Conservation (phyloP, 2,797 vertebrate genomes). For the Typhlichthys subterraneus region DNA sequence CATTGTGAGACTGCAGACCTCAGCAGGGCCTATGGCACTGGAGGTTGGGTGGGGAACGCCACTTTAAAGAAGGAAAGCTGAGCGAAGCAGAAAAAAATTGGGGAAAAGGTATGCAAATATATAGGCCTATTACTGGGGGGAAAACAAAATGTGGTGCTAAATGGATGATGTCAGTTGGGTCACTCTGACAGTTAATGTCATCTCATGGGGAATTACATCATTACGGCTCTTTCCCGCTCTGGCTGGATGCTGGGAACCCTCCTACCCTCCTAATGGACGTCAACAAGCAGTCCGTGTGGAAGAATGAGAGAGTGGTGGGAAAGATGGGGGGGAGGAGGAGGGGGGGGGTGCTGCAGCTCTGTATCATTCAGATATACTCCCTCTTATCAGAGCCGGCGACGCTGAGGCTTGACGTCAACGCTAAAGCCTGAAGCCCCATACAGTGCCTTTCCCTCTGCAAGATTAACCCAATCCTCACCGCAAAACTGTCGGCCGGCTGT, state of each 20-base stretch:
- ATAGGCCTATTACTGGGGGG: conserved; percentile 63
- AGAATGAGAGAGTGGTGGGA: conserved; percentile 36
- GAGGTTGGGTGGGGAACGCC: conserved; percentile 32
- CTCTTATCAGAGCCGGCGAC: conserved; percentile 24
- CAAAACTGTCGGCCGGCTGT: conserved; percentile 6
- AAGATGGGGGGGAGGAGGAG: not conserved
- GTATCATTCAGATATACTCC: conserved; percentile 30
- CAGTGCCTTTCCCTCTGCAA: conserved; percentile 38
- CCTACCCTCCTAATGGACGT: conserved; percentile 74
- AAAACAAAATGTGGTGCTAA: conserved; percentile 49
- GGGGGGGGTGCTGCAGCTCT: conserved; percentile 17
- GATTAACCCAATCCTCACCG: conserved; percentile 50
- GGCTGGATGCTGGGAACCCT: conserved; percentile 72
- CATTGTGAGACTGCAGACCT: conserved; percentile 49
- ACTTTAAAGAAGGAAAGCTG: conserved; percentile 30
- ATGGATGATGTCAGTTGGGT: conserved; percentile 74
- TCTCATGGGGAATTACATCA: conserved; percentile 79
- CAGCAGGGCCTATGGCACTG: conserved; percentile 47
- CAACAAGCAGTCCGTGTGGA: conserved; percentile 69
- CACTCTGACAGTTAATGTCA: conserved; percentile 74
- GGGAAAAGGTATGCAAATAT: conserved; percentile 23
- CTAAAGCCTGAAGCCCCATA: conserved; percentile 43
- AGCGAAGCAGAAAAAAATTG: conserved; percentile 1
- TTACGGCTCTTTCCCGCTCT: conserved; percentile 62
- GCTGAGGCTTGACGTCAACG: conserved; percentile 50